These are phyloP conservation scores for Ameiurus melas DNA, from an alignment of 2,113 vertebrate species.

Conservation along the genomic window DNA sequence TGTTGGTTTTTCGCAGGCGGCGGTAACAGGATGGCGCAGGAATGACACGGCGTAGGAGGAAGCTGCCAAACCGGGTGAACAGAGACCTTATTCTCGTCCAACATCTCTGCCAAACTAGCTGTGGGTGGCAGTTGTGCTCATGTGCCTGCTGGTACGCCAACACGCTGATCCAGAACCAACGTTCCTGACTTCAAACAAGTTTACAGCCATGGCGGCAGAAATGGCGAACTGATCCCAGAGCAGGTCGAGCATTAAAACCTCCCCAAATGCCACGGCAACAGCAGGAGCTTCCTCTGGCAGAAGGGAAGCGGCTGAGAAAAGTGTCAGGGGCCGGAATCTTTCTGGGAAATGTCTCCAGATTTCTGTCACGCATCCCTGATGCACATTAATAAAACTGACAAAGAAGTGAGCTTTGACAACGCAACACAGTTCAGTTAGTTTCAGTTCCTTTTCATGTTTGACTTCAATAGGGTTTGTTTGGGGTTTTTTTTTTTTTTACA, in stretches of 20 bases:
- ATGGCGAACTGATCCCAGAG: slow-evolving; percentile 13
- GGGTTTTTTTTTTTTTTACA: neutral
- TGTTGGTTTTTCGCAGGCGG: neutral
- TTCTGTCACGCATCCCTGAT: slow-evolving; percentile 10
- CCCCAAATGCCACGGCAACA: slow-evolving; percentile 18
- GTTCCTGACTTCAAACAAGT: neutral
- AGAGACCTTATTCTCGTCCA: slow-evolving; percentile 18
- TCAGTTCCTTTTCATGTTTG: neutral
- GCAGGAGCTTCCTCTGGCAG: slow-evolving; percentile 25
- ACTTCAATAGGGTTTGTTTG: neutral
- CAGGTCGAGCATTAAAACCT: neutral
- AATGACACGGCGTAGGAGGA: slow-evolving; percentile 10
- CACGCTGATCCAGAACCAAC: slow-evolving; percentile 25
- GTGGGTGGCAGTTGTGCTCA: slow-evolving; percentile 24
- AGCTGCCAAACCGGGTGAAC: slow-evolving; percentile 11
- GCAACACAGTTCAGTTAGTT: neutral
- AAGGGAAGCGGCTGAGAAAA: slow-evolving; percentile 23
- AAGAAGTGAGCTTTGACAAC: neutral
- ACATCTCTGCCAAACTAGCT: slow-evolving; percentile 14
- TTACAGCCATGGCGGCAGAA: neutral
- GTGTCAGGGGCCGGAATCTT: neutral
- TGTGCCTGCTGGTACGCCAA: neutral
- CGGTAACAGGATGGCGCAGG: neutral
- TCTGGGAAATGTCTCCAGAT: slow-evolving; percentile 24
- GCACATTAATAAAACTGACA: slow-evolving; percentile 15